phyloP scores from a whole-genome alignment of 2,797 vertebrate species.

The Squalus acanthias region DNA sequence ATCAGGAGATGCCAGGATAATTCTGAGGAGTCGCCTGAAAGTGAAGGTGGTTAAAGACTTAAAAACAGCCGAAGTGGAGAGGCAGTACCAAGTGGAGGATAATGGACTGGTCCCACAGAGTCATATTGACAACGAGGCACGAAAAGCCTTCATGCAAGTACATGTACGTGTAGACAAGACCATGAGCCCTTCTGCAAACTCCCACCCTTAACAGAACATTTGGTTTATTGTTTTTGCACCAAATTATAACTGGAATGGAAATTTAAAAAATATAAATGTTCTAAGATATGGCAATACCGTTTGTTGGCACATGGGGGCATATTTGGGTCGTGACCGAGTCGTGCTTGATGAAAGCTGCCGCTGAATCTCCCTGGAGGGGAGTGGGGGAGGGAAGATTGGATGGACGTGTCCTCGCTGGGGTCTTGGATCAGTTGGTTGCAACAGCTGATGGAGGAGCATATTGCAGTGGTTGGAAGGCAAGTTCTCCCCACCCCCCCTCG shows the following conservation, averaged over 20 bases:
- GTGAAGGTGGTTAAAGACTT: constrained; percentile 71
- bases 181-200: neutral
- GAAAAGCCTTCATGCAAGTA: constrained; percentile 66
- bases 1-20: constrained; percentile 69
- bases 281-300: neutral
- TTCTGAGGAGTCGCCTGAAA: constrained; percentile 68
- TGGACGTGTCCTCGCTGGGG: too few relatives aligned
- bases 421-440: too few relatives aligned
- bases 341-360: too few relatives aligned
- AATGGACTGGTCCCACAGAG: constrained; percentile 58
- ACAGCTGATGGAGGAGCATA: too few relatives aligned
- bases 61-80: constrained; percentile 48
- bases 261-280: neutral
- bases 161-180: constrained; percentile 54
- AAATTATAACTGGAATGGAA: neutral
- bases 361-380: too few relatives aligned
- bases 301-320: neutral
- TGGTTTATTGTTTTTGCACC: neutral
- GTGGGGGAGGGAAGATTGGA: too few relatives aligned
- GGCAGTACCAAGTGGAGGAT: constrained; percentile 49
- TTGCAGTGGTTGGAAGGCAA: too few relatives aligned
- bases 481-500: too few relatives aligned
- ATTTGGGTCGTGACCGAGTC: neutral
- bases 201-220: neutral
- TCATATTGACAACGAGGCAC: constrained; percentile 55